Conservation (phyloP, 1,140 invertebrate species). For the Augochlora pura region DNA sequence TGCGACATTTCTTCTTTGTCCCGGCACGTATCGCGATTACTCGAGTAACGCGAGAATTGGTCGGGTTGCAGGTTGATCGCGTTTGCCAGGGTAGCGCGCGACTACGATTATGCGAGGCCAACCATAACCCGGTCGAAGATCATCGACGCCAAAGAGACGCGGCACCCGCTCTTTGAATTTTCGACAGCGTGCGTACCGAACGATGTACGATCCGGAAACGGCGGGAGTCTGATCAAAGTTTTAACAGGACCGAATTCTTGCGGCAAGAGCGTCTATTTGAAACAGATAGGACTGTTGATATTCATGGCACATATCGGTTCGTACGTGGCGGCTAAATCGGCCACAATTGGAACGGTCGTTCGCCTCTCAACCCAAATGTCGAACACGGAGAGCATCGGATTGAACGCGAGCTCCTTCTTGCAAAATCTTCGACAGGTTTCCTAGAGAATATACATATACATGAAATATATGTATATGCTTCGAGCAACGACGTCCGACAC, state of each 20-base stretch:
- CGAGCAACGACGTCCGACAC: too few relatives aligned
- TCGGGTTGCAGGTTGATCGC: constrained; percentile 84
- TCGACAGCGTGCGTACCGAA: constrained; percentile 88
- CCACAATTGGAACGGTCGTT: constrained; percentile 85
- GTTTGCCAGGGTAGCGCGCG: constrained; percentile 85
- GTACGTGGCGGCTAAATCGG: constrained; percentile 91
- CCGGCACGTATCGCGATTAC: neutral
- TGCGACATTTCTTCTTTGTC: constrained; percentile 1
- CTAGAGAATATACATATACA: too few relatives aligned
- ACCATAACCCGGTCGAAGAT: constrained; percentile 81
- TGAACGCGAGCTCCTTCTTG: constrained; percentile 91
- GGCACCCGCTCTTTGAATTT: constrained; percentile 90
- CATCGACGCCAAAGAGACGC: constrained; percentile 85
- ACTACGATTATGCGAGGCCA: constrained; percentile 87
- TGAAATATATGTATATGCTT: too few relatives aligned
- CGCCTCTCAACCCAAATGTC: constrained; percentile 89
- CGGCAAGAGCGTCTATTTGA: constrained; percentile 95
- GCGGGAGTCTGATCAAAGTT: constrained; percentile 85
- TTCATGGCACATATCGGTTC: constrained; percentile 94
- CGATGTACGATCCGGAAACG: constrained; percentile 82
- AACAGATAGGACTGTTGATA: constrained; percentile 88
- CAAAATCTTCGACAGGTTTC: constrained; percentile 90
- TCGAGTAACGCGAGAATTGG: too few relatives aligned
- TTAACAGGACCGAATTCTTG: constrained; percentile 94
- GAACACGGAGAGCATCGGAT: constrained; percentile 87